Conservation (phyloP, 2,113 vertebrate genomes). For the Cephalopholis sonnerati region DNA sequence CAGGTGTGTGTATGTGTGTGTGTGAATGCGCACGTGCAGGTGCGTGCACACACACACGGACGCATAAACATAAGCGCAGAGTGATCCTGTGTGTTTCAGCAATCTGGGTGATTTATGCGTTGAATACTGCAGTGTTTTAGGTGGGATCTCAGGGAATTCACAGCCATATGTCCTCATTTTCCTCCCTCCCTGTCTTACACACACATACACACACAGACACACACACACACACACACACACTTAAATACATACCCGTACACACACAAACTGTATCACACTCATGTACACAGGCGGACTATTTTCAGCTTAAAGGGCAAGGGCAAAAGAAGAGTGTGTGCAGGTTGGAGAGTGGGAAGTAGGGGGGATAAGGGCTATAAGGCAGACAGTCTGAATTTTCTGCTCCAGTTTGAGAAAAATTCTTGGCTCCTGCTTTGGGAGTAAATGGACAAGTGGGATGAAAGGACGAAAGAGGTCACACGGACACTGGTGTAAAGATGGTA, state of each 20-base stretch:
- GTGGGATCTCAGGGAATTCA: slow-evolving; percentile 79
- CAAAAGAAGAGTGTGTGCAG: slow-evolving; percentile 61
- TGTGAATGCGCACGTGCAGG: neutral
- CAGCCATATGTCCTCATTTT: slow-evolving; percentile 80
- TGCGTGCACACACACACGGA: slow-evolving; percentile 18
- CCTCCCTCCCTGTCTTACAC: neutral
- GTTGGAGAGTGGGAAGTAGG: slow-evolving; percentile 43
- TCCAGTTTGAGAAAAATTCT: slow-evolving; percentile 72
- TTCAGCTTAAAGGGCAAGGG: slow-evolving; percentile 70
- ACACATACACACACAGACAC: slow-evolving; percentile 20
- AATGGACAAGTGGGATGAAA: slow-evolving; percentile 62
- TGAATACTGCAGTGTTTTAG: slow-evolving; percentile 77
- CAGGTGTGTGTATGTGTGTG: slow-evolving; percentile 8
- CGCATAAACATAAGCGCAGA: slow-evolving; percentile 50
- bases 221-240: slow-evolving; percentile 9
- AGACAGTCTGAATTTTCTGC: slow-evolving; percentile 72
- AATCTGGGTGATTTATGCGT: slow-evolving; percentile 81
- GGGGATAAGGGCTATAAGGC: slow-evolving; percentile 52
- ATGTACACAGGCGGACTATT: slow-evolving; percentile 34
- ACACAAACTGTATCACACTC: slow-evolving; percentile 27
- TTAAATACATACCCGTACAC: slow-evolving; percentile 21
- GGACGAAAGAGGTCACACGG: slow-evolving; percentile 39
- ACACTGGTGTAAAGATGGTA: slow-evolving; percentile 23
- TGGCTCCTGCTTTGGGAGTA: slow-evolving; percentile 54
- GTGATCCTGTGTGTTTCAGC: slow-evolving; percentile 70